These are phyloP conservation scores for Austrofundulus limnaeus DNA, from an alignment of 2,113 vertebrate species.

Conservation along the genomic window DNA sequence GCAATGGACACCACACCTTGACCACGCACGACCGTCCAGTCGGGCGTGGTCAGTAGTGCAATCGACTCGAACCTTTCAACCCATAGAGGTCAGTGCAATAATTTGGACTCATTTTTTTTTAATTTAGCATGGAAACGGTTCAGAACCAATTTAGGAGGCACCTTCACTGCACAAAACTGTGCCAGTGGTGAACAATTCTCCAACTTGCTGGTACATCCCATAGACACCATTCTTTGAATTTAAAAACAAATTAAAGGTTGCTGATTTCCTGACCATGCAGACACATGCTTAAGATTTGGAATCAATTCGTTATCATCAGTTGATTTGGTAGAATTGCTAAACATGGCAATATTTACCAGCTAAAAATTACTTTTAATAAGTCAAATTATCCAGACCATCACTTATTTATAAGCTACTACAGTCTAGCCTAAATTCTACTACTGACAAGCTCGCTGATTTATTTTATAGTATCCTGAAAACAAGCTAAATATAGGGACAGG, in stretches of 20 bases:
- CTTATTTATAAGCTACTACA: constrained; percentile 21
- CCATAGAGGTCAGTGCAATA: constrained; percentile 75
- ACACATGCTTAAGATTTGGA: constrained; percentile 70
- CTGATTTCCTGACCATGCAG: constrained; percentile 75
- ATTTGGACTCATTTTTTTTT: constrained; percentile 61
- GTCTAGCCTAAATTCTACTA: constrained; percentile 11
- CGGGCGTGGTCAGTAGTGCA: constrained; percentile 65
- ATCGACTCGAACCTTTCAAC: constrained; percentile 77
- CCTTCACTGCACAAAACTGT: constrained; percentile 63
- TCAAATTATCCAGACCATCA: constrained; percentile 36
- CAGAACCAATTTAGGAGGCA: constrained; percentile 67
- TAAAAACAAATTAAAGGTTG: constrained; percentile 42
- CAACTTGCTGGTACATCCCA: constrained; percentile 69
- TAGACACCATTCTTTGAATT: constrained; percentile 52
- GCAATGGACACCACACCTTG: constrained; percentile 55
- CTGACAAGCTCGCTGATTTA: constrained; percentile 7
- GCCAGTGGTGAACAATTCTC: constrained; percentile 73
- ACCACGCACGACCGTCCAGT: constrained; percentile 58
- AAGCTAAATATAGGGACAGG: constrained; percentile 19
- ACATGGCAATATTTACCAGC: constrained; percentile 18
- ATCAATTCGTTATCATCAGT: constrained; percentile 51
- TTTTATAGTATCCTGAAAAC: constrained; percentile 38
- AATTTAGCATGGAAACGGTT: constrained; percentile 56
- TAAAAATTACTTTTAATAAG: constrained; percentile 25
- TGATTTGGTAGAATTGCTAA: constrained; percentile 32